A percentile compares a stretch with the other conserved stretches of the same genome.
phyloP scores from a whole-genome alignment of 2,888 invertebrate species.

The Plebejus argus region DNA sequence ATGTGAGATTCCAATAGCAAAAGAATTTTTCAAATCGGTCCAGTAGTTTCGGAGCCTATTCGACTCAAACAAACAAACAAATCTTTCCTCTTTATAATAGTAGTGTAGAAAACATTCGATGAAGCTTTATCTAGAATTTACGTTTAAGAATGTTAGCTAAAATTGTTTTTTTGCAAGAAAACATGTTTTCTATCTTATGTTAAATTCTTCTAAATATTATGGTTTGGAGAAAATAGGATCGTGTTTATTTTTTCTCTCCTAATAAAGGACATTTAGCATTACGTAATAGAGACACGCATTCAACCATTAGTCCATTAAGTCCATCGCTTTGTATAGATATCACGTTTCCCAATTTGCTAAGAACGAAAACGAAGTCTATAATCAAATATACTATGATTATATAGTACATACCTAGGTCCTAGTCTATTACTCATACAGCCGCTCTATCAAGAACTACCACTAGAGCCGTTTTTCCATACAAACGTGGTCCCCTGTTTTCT shows the following conservation, averaged over 20 bases:
- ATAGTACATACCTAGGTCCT: too few species aligned
- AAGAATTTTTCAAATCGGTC: too few species aligned
- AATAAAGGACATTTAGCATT: neutral
- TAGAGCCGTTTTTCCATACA: too few species aligned
- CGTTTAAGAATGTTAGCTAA: too few species aligned
- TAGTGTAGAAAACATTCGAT: neutral
- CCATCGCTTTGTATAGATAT: neutral
- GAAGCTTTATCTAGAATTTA: too few species aligned
- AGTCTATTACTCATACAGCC: neutral
- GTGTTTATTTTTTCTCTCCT: neutral
- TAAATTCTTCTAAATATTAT: neutral
- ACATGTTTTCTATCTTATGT: neutral
- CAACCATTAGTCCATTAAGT: neutral
- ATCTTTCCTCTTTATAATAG: too few species aligned
- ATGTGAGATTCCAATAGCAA: too few species aligned
- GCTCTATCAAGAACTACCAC: too few species aligned
- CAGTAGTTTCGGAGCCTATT: too few species aligned
- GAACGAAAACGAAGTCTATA: neutral
- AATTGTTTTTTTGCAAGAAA: neutral
- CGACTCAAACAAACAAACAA: too few species aligned
- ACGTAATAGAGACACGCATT: neutral
- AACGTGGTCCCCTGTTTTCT: too few species aligned
- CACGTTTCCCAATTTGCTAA: slow-evolving; percentile 6
- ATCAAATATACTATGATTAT: neutral
- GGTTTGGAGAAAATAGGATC: neutral